These are phyloP conservation scores for Nothobranchius kuhntae DNA, from an alignment of 2,113 vertebrate species.

Conservation along the genomic window DNA sequence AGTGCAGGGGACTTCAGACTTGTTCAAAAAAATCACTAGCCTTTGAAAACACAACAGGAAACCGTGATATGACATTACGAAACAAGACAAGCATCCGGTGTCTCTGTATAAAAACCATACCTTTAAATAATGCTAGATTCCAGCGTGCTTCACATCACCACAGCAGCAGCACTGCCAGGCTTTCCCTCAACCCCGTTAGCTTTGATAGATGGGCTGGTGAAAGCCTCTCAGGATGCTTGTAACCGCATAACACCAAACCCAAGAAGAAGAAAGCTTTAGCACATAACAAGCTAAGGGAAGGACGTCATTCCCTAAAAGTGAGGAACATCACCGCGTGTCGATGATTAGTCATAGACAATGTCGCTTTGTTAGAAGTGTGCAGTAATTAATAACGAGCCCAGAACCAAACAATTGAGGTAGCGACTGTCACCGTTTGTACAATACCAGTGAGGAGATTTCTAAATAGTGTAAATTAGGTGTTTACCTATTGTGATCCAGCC, in stretches of 20 bases:
- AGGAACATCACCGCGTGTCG: conserved; percentile 66
- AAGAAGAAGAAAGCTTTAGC: conserved; percentile 19
- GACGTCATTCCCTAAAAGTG: conserved; percentile 62
- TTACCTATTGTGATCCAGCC: conserved; percentile 79
- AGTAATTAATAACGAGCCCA: conserved; percentile 77
- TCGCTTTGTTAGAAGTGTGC: conserved; percentile 77
- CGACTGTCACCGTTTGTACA: conserved; percentile 75
- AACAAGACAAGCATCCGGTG: neutral
- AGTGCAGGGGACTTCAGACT: conserved; percentile 6
- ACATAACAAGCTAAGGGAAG: conserved; percentile 49
- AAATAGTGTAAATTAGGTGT: conserved; percentile 83
- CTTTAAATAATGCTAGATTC: conserved; percentile 52
- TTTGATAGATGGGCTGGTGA: conserved; percentile 73
- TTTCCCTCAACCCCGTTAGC: conserved; percentile 59
- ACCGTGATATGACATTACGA: neutral
- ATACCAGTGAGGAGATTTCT: conserved; percentile 80
- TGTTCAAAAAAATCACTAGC: neutral
- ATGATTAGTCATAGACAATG: conserved; percentile 79
- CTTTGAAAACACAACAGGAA: conserved; percentile 1
- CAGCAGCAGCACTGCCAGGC: conserved; percentile 37
- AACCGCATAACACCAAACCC: conserved; percentile 70
- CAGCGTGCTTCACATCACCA: conserved; percentile 48
- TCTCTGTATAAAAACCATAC: conserved; percentile 37
- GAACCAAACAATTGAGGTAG: conserved; percentile 65
- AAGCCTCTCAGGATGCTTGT: conserved; percentile 67